A percentile compares a stretch with the other conserved stretches of the same genome.
Conservation (phyloP, 2,113 vertebrate species). For the Atherinomorus stipes region DNA sequence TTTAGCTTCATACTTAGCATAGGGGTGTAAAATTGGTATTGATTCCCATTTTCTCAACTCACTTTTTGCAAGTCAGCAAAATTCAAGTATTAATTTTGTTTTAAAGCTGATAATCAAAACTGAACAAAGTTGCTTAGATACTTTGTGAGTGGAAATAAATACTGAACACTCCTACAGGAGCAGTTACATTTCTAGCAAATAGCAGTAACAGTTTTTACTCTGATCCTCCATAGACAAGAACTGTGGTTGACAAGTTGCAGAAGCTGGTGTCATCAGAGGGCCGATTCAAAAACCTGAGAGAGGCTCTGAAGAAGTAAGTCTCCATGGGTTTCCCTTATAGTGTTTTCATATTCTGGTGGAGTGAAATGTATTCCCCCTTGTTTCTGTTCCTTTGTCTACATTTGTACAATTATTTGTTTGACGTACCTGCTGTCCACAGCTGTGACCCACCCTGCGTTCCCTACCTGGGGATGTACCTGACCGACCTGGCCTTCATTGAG, state of each 20-base stretch:
- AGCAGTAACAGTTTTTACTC: not conserved
- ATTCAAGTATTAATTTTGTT: not conserved
- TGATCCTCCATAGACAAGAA: conserved; percentile 88
- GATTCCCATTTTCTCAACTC: no score
- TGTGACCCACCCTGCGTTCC: conserved; percentile 98
- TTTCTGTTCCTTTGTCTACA: not conserved
- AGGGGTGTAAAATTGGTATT: not conserved
- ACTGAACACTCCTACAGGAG: not conserved
- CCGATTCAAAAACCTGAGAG: conserved; percentile 97
- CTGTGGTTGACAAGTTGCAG: conserved; percentile 95
- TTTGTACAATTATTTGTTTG: not conserved
- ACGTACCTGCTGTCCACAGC: conserved; percentile 70
- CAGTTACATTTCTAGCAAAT: not conserved
- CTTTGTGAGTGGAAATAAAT: not conserved
- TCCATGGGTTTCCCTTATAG: not conserved
- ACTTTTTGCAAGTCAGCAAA: not conserved
- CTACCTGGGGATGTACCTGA: conserved; percentile 99
- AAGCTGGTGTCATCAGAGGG: conserved; percentile 98
- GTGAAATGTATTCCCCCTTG: not conserved
- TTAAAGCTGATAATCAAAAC: not conserved
- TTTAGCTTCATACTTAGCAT: not conserved
- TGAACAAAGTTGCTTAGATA: not conserved
- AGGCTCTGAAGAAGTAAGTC: conserved; percentile 96
- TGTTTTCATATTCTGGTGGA: not conserved
- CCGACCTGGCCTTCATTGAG: conserved; percentile 97